Evolutionary conservation across 2,113 vertebrate genomes (phyloP).

Genomic region (Neolamprologus toae): DNA sequence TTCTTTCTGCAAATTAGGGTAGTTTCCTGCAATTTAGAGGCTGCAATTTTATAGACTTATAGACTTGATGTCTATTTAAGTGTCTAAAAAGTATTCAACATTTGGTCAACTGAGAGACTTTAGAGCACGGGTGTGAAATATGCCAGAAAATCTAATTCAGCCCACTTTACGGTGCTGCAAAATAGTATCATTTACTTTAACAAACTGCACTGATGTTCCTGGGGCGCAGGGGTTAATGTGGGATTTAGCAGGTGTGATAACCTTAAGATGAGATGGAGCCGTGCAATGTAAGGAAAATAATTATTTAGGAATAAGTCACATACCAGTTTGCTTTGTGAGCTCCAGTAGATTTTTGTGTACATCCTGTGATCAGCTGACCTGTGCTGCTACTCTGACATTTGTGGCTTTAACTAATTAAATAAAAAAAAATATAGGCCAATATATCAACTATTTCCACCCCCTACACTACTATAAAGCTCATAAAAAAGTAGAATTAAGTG

Average conservation of each 20-base stretch:
- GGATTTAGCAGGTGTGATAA: not conserved
- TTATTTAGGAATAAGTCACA: not conserved
- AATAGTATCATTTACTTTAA: not conserved
- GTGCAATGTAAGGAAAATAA: not conserved
- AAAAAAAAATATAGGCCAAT: accelerated
- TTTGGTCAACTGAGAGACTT: not conserved
- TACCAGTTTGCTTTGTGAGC: not conserved
- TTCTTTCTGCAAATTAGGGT: not conserved
- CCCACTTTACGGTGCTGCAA: not conserved
- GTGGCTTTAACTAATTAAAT: not conserved
- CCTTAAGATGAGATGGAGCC: not conserved
- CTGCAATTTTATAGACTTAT: not conserved
- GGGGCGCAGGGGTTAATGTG: not conserved
- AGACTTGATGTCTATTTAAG: not conserved
- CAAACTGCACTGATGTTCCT: not conserved
- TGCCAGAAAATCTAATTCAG: not conserved
- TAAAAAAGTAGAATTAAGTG: not conserved
- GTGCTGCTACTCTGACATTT: not conserved
- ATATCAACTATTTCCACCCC: not conserved
- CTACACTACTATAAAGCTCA: not conserved
- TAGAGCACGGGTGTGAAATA: not conserved
- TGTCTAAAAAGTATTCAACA: not conserved
- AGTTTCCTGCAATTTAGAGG: not conserved
- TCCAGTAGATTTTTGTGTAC: not conserved
- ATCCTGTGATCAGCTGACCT: not conserved